Base-by-base conservation (phyloP, 1,140 invertebrate species). In the Dolichoris vasculosae region DNA sequence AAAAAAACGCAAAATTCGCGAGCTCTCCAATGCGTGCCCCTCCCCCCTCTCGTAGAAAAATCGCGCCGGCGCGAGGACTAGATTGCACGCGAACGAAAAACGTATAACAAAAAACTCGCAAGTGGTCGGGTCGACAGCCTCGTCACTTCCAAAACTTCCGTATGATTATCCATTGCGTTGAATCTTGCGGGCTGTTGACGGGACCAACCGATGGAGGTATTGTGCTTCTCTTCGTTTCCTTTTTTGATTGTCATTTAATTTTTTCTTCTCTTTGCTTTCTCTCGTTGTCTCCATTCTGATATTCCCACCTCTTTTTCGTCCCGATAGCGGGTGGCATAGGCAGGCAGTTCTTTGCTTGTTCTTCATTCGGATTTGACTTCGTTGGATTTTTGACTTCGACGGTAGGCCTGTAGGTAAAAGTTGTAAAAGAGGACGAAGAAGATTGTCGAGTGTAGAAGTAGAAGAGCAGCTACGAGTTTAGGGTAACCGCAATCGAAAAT, bases 391-490 rank as follows among this genome's bases (percentile, higher is more conserved):
- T 88, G 89, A 81, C 67, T 82, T 87, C 82, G 92, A 55, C 89
- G 92, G 88, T 98, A 98, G 86, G 97, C 96, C 91, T 96, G 96
- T 87, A 96, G 95, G 93, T 98, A 99, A 94, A 99, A 99, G 93
- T 99, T 96, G 86, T 95, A 96, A 94, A 99, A 99, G 46, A 99
- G 95, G 35, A 95, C 95, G 92, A 98, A 97, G 95, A 99, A 99
- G 87, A 99, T 97, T 38, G 96, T 94, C 6, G 98, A 97, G 92
- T 99, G 98, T 1, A 97, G 94, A 87, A 98, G 94, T 78, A 98
- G 92, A 73, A 97, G 94, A 82, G 95, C 94, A 4, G 96, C 96
- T 30, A 97, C 95, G 84, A 97, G 92, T 88, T 95, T 96, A 6
- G 96, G 96, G 89, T 97, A 97, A 83, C 96, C 94, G 89, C 97